A percentile compares a stretch with the other conserved stretches of the same genome.
Evolutionary conservation across 2,113 vertebrate genomes (phyloP).

Genomic region (Gallinago undulata): DNA sequence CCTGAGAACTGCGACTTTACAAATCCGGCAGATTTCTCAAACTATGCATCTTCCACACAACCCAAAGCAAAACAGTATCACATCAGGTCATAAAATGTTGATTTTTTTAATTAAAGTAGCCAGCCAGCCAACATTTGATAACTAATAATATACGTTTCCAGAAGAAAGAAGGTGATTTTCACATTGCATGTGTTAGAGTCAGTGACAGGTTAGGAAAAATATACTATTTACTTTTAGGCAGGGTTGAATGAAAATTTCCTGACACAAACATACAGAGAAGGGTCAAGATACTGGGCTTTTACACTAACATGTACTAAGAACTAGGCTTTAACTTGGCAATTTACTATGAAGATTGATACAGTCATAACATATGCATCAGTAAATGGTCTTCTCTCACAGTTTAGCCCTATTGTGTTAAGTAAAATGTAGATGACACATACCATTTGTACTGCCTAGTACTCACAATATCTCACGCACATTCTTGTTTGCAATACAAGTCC

Average conservation of each 20-base stretch:
- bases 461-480: background rate
- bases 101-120: background rate
- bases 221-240: background rate
- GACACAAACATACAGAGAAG: background rate
- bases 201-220: background rate
- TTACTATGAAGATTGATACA: background rate
- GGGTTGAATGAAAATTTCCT: background rate
- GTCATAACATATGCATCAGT: background rate
- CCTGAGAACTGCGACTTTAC: background rate
- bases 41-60: background rate
- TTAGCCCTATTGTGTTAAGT: background rate
- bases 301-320: background rate
- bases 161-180: background rate
- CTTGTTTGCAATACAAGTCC: background rate
- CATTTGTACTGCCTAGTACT: background rate
- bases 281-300: background rate
- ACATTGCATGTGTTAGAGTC: background rate
- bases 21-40: background rate
- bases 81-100: background rate
- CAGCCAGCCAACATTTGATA: background rate
- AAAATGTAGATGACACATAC: background rate
- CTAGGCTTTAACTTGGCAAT: background rate
- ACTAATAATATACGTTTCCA: background rate
- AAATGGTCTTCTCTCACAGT: background rate
- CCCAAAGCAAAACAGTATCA: background rate